These are phyloP conservation scores for Lemur catta DNA, from an alignment of 2,797 vertebrate species.

Conservation along the genomic window DNA sequence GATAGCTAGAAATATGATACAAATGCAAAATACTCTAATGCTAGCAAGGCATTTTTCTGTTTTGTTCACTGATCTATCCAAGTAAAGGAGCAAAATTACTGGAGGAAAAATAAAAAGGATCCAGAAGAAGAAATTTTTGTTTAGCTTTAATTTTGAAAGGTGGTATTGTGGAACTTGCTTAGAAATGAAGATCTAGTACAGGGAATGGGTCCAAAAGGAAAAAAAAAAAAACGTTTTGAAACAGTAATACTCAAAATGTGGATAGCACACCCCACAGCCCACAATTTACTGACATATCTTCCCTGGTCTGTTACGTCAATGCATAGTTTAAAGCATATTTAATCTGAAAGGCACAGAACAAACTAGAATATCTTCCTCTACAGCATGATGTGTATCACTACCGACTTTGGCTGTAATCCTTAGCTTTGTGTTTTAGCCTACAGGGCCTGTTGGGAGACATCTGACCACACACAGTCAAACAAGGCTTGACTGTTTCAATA, in stretches of 20 bases:
- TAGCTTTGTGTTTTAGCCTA: constrained; percentile 38
- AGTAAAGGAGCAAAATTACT: background rate
- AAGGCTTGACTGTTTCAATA: background rate
- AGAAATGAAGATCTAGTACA: background rate
- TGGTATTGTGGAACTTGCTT: background rate
- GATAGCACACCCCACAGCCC: background rate
- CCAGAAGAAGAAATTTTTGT: background rate
- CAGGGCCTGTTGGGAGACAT: background rate
- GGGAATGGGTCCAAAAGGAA: background rate
- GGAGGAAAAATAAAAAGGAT: background rate
- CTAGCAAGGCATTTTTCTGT: background rate
- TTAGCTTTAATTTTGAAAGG: constrained; percentile 43
- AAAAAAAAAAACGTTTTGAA: background rate
- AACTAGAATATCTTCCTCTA: constrained; percentile 34
- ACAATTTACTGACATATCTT: background rate
- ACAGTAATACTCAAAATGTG: background rate
- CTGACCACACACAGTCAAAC: background rate
- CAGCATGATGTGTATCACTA: background rate
- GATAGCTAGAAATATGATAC: background rate
- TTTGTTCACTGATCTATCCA: background rate
- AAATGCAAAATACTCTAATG: constrained; percentile 10
- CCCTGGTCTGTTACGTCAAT: background rate
- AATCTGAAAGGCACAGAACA: background rate
- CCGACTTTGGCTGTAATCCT: background rate
- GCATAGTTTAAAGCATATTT: background rate